phyloP scores from a whole-genome alignment of 2,888 invertebrate genomes.

The Ceraclea dissimilis region DNA sequence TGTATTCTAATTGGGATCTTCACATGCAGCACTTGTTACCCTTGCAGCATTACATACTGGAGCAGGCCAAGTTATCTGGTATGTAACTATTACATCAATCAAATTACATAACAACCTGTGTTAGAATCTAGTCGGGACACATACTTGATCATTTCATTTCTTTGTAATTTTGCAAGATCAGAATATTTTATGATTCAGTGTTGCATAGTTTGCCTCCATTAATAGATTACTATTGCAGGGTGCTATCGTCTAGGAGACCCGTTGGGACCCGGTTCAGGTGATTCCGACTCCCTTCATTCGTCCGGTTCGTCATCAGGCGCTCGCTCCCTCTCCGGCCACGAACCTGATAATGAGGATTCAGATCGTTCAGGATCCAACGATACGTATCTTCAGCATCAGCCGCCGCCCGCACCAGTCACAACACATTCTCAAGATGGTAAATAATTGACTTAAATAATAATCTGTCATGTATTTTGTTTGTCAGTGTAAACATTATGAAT shows the following conservation, averaged over 20 bases:
- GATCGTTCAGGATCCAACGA: conserved; percentile 59
- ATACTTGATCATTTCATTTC: too few relatives aligned
- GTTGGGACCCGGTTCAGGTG: conserved; percentile 46
- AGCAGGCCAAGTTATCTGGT: conserved; percentile 73
- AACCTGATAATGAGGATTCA: conserved; percentile 69
- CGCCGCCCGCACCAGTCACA: conserved; percentile 28
- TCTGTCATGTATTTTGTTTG: too few relatives aligned
- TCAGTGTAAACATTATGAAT: neutral
- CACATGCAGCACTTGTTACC: conserved; percentile 71
- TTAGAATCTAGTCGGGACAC: too few relatives aligned
- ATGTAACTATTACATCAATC: conserved; percentile 3
- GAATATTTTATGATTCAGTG: too few relatives aligned
- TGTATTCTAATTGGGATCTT: conserved; percentile 67
- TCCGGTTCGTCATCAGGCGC: conserved; percentile 55
- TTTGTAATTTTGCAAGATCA: too few relatives aligned
- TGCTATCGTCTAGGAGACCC: conserved; percentile 65
- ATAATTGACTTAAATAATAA: neutral
- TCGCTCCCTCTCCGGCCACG: conserved; percentile 58
- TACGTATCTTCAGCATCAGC: conserved; percentile 57
- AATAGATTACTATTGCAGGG: conserved; percentile 34
- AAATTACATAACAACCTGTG: too few relatives aligned
- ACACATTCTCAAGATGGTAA: conserved; percentile 13
- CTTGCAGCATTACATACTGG: conserved; percentile 80
- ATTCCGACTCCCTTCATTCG: conserved; percentile 71
- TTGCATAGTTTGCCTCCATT: too few relatives aligned